phyloP scores from a whole-genome alignment of 2,888 invertebrate species.

The Allygus modestus region DNA sequence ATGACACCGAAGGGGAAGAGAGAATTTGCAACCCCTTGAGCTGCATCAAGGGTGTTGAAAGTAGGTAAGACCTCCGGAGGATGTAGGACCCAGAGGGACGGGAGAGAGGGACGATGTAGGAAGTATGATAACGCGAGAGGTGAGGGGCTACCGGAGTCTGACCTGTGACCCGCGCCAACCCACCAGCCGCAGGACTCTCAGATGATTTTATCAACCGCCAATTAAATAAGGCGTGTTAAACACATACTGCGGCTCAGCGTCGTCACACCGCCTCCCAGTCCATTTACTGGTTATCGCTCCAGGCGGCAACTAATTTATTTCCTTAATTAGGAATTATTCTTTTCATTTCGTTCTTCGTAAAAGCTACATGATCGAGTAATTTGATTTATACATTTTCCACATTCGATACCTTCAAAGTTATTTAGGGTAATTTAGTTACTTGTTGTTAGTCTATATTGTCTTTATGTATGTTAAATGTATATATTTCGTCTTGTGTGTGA shows the following conservation, averaged over 20 bases:
- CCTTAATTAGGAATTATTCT: background rate
- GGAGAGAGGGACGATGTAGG: background rate
- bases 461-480: too few relatives aligned
- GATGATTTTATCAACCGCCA: slow-evolving; percentile 27
- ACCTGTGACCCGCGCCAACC: background rate
- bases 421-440: too few relatives aligned
- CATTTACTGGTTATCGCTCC: background rate
- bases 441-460: too few relatives aligned
- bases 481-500: too few relatives aligned
- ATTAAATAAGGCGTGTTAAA: slow-evolving; percentile 40
- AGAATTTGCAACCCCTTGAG: too few relatives aligned
- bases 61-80: too few relatives aligned
- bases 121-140: background rate
- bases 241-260: background rate
- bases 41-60: too few relatives aligned
- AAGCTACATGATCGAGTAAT: too few relatives aligned
- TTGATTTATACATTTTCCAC: too few relatives aligned
- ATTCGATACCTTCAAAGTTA: too few relatives aligned
- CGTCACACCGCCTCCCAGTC: background rate
- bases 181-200: background rate
- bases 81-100: background rate
- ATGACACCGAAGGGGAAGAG: too few relatives aligned
- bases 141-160: slow-evolving; percentile 24
- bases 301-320: background rate
- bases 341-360: too few relatives aligned